Evolutionary conservation across 2,888 invertebrate genomes (phyloP).

Genomic region (Hecatera dysodea): DNA sequence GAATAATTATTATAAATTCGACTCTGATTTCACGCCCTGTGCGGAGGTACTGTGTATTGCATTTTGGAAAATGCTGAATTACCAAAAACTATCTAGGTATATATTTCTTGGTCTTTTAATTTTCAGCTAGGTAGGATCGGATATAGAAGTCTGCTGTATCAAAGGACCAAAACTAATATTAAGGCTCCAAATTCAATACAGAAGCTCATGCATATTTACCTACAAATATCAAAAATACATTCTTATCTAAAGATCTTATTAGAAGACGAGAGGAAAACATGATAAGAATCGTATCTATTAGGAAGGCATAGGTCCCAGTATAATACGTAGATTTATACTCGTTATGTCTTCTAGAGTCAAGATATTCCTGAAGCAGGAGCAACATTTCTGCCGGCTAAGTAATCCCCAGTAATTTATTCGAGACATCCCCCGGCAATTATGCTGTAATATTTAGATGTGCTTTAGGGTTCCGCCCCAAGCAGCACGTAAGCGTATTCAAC

Average conservation of each 20-base stretch:
- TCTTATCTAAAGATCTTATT: constrained; percentile 34
- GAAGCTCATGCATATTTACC: constrained; percentile 20
- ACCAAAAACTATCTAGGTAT: neutral
- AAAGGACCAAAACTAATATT: neutral
- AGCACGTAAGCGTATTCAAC: too few relatives aligned
- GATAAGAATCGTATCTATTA: constrained; percentile 38
- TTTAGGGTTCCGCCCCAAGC: constrained; percentile 65
- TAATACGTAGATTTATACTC: constrained; percentile 10
- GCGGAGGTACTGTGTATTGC: constrained; percentile 2
- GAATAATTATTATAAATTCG: constrained; percentile 60
- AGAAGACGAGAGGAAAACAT: constrained; percentile 27
- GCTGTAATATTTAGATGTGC: constrained; percentile 69
- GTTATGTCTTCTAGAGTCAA: constrained; percentile 45
- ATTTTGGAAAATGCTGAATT: constrained; percentile 12
- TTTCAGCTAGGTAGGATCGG: neutral
- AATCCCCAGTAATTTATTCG: constrained; percentile 70
- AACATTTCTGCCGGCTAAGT: constrained; percentile 66
- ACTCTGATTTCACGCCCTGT: constrained; percentile 29
- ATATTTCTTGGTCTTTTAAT: neutral
- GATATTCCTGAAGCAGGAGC: constrained; percentile 52
- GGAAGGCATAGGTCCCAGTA: neutral
- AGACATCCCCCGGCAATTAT: constrained; percentile 69
- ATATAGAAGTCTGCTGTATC: neutral
- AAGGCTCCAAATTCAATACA: neutral
- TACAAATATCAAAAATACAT: constrained; percentile 27